Evolutionary conservation across 2,797 vertebrate species (phyloP).

Genomic region (Psittacula echo): DNA sequence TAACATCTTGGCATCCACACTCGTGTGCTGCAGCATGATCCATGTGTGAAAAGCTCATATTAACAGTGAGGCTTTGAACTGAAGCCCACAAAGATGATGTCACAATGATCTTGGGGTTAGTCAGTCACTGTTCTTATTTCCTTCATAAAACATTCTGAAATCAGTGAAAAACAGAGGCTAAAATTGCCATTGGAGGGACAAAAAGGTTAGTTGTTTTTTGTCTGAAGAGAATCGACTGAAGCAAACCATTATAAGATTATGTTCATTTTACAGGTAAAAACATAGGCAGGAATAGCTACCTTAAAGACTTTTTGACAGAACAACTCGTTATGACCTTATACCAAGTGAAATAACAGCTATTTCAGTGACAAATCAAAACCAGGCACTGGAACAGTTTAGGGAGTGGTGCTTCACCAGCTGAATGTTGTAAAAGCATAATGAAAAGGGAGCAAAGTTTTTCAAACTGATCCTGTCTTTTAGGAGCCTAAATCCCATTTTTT

Average conservation of each 20-base stretch:
- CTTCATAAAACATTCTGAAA: neutral
- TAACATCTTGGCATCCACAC: neutral
- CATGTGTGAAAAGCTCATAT: accelerated
- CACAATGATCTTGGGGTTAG: neutral
- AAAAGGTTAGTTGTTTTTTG: neutral
- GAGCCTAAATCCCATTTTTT: neutral
- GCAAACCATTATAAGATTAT: neutral
- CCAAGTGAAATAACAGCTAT: neutral
- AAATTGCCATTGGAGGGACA: neutral
- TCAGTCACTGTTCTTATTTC: neutral
- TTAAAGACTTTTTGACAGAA: neutral
- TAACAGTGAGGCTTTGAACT: neutral
- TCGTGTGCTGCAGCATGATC: neutral
- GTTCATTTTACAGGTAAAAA: neutral
- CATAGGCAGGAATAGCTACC: neutral
- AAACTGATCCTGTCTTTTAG: neutral
- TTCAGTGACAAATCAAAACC: neutral
- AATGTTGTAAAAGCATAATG: neutral
- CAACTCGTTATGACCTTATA: neutral
- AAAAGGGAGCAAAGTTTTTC: neutral
- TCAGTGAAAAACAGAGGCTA: neutral
- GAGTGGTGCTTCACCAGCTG: neutral
- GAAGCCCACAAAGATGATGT: neutral
- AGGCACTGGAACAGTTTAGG: neutral
- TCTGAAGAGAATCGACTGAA: neutral